Percentiles rank a stretch among this genome's conserved stretches.
Conservation (phyloP, 2,113 vertebrate species). For the Chionomys nivalis region DNA sequence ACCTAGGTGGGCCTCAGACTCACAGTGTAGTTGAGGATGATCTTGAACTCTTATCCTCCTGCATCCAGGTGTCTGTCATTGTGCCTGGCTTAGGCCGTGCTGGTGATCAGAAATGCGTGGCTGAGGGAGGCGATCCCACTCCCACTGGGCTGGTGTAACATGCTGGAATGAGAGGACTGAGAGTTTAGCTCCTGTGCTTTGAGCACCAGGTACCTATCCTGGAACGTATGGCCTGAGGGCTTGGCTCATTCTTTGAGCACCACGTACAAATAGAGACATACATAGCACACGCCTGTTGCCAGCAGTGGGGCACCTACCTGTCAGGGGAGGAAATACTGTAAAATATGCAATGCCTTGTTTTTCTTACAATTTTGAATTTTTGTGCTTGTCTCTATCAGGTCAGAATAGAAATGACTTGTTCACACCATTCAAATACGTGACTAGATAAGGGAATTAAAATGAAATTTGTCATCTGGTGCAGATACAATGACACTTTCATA, state of each 20-base stretch:
- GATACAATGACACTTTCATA: constrained; percentile 61
- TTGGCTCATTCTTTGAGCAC: neutral
- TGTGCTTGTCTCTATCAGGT: constrained; percentile 42
- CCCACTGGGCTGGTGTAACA: neutral
- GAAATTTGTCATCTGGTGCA: constrained; percentile 64
- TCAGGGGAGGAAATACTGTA: constrained; percentile 42
- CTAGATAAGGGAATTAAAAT: constrained; percentile 61
- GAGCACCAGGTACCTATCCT: neutral
- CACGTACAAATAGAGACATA: neutral
- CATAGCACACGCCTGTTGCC: neutral
- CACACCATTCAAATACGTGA: constrained; percentile 51
- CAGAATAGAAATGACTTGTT: constrained; percentile 27
- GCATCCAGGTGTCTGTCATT: too few relatives aligned
- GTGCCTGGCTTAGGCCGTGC: too few relatives aligned
- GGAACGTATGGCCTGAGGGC: neutral
- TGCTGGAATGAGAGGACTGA: neutral
- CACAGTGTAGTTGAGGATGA: neutral
- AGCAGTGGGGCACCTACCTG: constrained; percentile 17
- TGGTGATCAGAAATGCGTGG: neutral
- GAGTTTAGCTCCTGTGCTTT: neutral
- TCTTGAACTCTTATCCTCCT: neutral
- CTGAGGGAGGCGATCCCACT: neutral
- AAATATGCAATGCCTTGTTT: neutral
- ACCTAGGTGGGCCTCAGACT: neutral
- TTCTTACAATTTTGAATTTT: constrained; percentile 42